Conservation (phyloP, 2,113 vertebrate genomes). For the Talpa occidentalis region DNA sequence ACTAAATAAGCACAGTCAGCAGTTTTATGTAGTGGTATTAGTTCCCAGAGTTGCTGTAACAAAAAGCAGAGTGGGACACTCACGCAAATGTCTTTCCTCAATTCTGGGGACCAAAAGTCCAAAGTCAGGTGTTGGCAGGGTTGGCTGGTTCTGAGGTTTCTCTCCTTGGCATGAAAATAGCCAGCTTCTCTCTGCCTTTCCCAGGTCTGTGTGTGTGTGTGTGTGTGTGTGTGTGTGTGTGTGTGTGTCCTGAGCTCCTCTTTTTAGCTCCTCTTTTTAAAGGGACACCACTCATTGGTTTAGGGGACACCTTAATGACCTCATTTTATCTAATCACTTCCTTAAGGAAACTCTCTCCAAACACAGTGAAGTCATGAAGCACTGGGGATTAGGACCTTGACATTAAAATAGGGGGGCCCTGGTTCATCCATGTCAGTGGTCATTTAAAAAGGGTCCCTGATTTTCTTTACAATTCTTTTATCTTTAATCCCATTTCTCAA, state of each 20-base stretch:
- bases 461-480: neutral
- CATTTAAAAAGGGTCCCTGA: neutral
- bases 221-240: neutral
- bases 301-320: neutral
- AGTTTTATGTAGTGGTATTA: neutral
- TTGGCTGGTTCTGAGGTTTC: neutral
- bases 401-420: neutral
- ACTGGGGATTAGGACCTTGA: neutral
- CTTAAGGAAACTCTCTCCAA: neutral
- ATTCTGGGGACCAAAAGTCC: neutral
- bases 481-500: neutral
- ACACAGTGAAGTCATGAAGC: no score
- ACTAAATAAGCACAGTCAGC: neutral
- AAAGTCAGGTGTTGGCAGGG: fast-evolving
- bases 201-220: neutral
- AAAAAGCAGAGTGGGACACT: neutral
- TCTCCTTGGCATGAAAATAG: neutral
- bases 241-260: neutral
- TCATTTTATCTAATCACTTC: neutral
- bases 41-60: neutral
- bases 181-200: neutral
- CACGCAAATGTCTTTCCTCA: neutral
- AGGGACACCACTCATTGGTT: neutral
- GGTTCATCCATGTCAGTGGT: neutral
- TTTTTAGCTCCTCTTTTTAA: neutral